Base-by-base conservation (phyloP, 2,888 invertebrate genomes). In the Netelia virgata region DNA sequence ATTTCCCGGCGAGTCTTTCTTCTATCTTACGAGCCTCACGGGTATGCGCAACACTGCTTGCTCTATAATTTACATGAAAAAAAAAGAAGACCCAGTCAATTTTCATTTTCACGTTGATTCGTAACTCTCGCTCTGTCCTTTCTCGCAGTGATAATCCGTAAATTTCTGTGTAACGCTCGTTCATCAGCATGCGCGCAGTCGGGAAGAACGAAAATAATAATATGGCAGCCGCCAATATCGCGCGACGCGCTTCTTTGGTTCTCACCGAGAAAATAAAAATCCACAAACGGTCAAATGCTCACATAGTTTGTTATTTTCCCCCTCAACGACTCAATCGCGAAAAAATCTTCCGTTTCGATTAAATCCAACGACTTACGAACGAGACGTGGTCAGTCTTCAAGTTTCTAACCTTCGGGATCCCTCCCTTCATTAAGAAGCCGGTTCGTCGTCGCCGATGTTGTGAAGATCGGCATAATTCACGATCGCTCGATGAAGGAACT, bases 401-500 rank as follows among this genome's bases (percentile, higher is more conserved):
- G 83, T 79, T 84, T 78, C 80, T 81, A 83, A 70, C 61, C 74
- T 70, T 77, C 72, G 47, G 41, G 43, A 47, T 57, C 78, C 73
- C 79, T 83, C 83, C 86, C 83, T 89, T 89, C 87, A 92, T 91
- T 93, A 92, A 88, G 93, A 92, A 36, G 87, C 87, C 68, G 91
- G 78, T 76, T 93, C 93, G 23, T 93, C 93, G 81, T 96, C 96
- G 75, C 96, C 95, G 86, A 97, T 94, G 94, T 97, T 97, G 94
- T 97, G 97, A 88, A 98, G 95, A 94, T 98, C 97, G 87, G 97
- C 96, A 93, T 98, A 98, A 94, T 97, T 97, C 88, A 97, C 95
- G 94, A 98, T 97, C 93, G 97, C 98, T 94, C 98, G 97, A 95
- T 98, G 97, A 91, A 98, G 95, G 95, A 98, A 98, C 95, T 98